These are phyloP conservation scores for Malthinus seriepunctatus DNA, from an alignment of 2,888 invertebrate genomes.

Conservation along the genomic window DNA sequence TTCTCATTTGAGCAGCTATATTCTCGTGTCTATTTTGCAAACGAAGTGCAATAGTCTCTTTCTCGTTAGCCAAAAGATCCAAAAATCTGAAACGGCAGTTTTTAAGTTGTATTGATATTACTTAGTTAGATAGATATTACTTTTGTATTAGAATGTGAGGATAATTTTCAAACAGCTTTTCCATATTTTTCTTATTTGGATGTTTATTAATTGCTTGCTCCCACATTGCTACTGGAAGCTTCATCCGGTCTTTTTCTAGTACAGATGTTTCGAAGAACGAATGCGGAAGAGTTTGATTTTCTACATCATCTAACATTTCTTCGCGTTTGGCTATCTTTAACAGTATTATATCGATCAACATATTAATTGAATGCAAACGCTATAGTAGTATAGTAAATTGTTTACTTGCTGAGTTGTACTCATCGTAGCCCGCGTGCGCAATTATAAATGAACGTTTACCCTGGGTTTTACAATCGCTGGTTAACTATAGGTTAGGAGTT, in stretches of 20 bases:
- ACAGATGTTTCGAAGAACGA: slow-evolving; percentile 48
- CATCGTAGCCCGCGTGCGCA: too few species aligned
- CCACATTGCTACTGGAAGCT: slow-evolving; percentile 52
- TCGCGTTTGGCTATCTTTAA: slow-evolving; percentile 45
- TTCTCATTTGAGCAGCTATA: slow-evolving; percentile 51
- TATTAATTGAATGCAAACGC: too few species aligned
- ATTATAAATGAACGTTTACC: too few species aligned
- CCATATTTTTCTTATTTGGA: slow-evolving; percentile 45
- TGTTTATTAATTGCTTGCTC: slow-evolving; percentile 50
- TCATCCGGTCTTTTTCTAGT: slow-evolving; percentile 42
- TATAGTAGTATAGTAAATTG: too few species aligned
- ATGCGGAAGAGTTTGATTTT: slow-evolving; percentile 41
- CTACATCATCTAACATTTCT: slow-evolving; percentile 49
- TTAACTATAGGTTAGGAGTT: too few species aligned
- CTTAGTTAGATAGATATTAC: slow-evolving; percentile 32
- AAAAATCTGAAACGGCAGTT: slow-evolving; percentile 41
- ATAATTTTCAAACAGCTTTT: slow-evolving; percentile 42
- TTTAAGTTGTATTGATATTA: background rate
- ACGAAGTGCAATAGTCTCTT: slow-evolving; percentile 49
- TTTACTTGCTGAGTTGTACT: too few species aligned
- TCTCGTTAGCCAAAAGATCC: slow-evolving; percentile 45
- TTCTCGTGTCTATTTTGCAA: slow-evolving; percentile 51
- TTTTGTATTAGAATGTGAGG: slow-evolving; percentile 46
- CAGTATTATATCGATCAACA: background rate
- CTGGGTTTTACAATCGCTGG: too few species aligned